Evolutionary conservation across 2,888 invertebrate genomes (phyloP).

Genomic region (Tinea trinotella): DNA sequence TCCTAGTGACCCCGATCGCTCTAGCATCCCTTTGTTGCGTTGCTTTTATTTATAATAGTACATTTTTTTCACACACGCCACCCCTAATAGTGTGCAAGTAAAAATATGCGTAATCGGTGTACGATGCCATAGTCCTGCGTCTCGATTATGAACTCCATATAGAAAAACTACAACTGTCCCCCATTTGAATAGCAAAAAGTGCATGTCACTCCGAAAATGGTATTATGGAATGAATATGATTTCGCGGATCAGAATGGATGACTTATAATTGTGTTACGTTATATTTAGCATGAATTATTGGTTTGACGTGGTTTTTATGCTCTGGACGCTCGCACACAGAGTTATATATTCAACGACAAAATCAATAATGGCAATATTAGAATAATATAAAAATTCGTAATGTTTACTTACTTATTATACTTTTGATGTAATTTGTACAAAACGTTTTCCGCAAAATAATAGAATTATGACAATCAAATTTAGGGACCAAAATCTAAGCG

Average conservation of each 20-base stretch:
- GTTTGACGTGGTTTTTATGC: slow-evolving; percentile 56
- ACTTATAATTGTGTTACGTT: slow-evolving; percentile 67
- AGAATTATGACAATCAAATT: slow-evolving; percentile 61
- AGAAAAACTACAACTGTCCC: slow-evolving; percentile 65
- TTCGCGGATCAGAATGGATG: slow-evolving; percentile 64
- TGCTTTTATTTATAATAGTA: slow-evolving; percentile 70
- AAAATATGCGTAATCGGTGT: slow-evolving; percentile 67
- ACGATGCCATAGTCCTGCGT: slow-evolving; percentile 32
- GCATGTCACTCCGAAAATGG: slow-evolving; percentile 68
- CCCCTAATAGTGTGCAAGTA: slow-evolving; percentile 67
- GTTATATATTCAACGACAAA: background rate
- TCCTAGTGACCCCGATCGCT: slow-evolving; percentile 72
- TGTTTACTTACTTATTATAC: background rate
- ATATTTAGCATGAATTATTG: slow-evolving; percentile 71
- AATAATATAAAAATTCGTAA: background rate
- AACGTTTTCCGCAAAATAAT: slow-evolving; percentile 30
- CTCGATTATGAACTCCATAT: slow-evolving; percentile 39
- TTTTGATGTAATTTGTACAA: slow-evolving; percentile 1
- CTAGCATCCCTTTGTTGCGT: slow-evolving; percentile 66
- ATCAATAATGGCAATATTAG: background rate
- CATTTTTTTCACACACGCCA: slow-evolving; percentile 68
- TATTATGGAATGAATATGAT: slow-evolving; percentile 68
- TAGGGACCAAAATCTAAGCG: slow-evolving; percentile 44
- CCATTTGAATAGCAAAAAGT: slow-evolving; percentile 71
- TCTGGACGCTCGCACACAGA: slow-evolving; percentile 5